Evolutionary conservation across 2,888 invertebrate genomes (phyloP), one percentile per base, ranked within the genome.

Genomic region (Agriopis marginaria): DNA sequence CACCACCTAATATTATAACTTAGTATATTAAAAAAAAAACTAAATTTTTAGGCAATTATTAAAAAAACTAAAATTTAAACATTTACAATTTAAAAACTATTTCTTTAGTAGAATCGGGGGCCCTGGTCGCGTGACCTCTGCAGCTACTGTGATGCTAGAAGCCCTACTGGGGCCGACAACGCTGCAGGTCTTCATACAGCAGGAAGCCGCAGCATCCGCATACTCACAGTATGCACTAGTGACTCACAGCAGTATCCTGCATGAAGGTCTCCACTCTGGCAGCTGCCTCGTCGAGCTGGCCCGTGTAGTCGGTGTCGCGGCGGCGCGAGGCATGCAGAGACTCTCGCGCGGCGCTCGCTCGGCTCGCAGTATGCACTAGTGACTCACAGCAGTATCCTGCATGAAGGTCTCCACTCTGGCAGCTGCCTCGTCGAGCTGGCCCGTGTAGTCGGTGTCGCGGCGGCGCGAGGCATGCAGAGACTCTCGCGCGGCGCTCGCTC

Each of bases 211-310:
- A 23, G 1, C 17, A 23, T 23, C 17, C 17, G 17, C 17, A 2
- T 23, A 23, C 17, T 23, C 17, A 23, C n/a, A 32, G 7, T n/a
- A 3, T 1, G 12, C 60, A 8, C 7, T 44, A 10, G 55, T 50
- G 10, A 75, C 81, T 75, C 11, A 87, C 86, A 17, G 80, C 75
- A 5, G 81, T 77, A 42, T 83, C 83, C n/a, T 66, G 66, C 12
- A 80, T 72, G n/a, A 63, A 77, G 54, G 12, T 59, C 67, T 83
- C 84, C 0, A 75, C 79, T 0, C 78, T 66, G 3, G 71, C 75
- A 5, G 81, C 67, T 4, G 81, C 82, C 0, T 69, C 74, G 64
- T 80, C 83, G 17, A 78, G 68, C 59, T 77, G 78, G 3, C 79
- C 78, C n/a, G 72, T 51, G 69, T 77, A 80, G 6, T 77, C 70